phyloP scores from a whole-genome alignment of 92 coral and sea anemone genomes.

The Scolanthus callimorphus region DNA sequence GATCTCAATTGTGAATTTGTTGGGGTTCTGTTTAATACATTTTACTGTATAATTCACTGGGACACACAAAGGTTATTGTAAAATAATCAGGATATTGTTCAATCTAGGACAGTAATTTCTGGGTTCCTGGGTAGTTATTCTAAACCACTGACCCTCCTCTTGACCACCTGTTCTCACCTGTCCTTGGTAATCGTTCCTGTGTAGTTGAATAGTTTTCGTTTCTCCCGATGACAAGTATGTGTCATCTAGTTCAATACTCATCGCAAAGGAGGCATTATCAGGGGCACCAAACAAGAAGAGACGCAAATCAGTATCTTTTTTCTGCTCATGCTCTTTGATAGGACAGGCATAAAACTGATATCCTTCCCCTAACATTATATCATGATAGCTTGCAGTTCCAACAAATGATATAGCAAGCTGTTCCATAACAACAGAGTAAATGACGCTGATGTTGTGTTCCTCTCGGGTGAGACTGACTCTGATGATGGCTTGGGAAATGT shows the following conservation, averaged over 20 bases:
- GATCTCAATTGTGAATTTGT: too few relatives aligned
- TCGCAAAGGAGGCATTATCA: conserved; percentile 39
- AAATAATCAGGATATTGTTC: too few relatives aligned
- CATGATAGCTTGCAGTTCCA: conserved; percentile 37
- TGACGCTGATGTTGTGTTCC: conserved; percentile 27
- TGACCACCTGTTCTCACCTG: too few relatives aligned
- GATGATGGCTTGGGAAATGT: conserved; percentile 34
- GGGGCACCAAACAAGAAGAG: conserved; percentile 62
- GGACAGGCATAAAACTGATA: conserved; percentile 84
- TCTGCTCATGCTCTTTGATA: neutral
- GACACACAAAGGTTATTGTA: too few relatives aligned
- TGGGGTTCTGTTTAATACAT: too few relatives aligned
- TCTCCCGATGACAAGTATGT: conserved; percentile 52
- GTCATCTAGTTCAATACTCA: conserved; percentile 63
- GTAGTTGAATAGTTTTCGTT: conserved; percentile 41
- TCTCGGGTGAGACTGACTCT: conserved; percentile 40
- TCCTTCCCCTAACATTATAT: conserved; percentile 20
- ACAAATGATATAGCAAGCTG: conserved; percentile 55
- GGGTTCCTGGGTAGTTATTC: too few relatives aligned
- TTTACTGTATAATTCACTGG: too few relatives aligned
- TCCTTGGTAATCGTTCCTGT: conserved; percentile 33
- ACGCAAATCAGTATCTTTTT: conserved; percentile 10
- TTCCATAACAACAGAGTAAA: conserved; percentile 61
- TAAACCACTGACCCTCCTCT: too few relatives aligned
- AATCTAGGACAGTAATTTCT: too few relatives aligned